phyloP scores from a whole-genome alignment of 2,888 invertebrate genomes.

The Loripinus fragilis region DNA sequence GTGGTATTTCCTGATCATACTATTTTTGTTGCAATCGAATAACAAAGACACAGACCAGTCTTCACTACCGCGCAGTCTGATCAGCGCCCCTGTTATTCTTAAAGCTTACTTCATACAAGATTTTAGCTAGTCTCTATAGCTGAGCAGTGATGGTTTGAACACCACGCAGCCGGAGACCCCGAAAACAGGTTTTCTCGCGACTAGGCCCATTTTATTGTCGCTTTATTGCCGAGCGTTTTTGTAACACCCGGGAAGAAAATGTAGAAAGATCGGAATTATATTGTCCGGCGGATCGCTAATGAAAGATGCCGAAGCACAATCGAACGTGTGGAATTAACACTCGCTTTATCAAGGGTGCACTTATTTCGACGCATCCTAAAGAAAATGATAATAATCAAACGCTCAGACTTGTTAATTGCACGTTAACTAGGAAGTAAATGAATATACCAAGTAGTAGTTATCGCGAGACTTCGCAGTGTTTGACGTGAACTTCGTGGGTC shows the following conservation, averaged over 20 bases:
- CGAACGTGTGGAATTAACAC: constrained; percentile 1
- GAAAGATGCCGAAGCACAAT: constrained; percentile 1
- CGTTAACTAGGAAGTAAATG: background rate
- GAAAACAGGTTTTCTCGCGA: no score
- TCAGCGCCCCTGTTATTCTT: no score
- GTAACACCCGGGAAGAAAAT: background rate
- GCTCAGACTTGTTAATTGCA: constrained; percentile 4
- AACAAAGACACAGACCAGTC: no score
- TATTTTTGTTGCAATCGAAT: no score
- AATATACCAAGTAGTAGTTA: constrained; percentile 12
- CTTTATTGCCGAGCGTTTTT: background rate
- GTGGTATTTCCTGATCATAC: no score
- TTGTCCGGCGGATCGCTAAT: background rate
- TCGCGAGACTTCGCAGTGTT: constrained; percentile 5
- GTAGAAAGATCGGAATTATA: background rate
- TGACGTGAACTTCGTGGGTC: background rate
- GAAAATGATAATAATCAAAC: constrained; percentile 14
- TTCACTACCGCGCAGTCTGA: no score
- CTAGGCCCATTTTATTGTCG: background rate
- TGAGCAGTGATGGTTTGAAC: no score
- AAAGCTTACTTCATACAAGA: no score
- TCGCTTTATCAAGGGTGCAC: background rate
- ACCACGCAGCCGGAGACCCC: no score
- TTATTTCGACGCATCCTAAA: constrained; percentile 11
- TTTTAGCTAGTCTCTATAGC: no score